Conservation (phyloP, 2,797 vertebrate species). For the Hoplostethus mediterraneus region DNA sequence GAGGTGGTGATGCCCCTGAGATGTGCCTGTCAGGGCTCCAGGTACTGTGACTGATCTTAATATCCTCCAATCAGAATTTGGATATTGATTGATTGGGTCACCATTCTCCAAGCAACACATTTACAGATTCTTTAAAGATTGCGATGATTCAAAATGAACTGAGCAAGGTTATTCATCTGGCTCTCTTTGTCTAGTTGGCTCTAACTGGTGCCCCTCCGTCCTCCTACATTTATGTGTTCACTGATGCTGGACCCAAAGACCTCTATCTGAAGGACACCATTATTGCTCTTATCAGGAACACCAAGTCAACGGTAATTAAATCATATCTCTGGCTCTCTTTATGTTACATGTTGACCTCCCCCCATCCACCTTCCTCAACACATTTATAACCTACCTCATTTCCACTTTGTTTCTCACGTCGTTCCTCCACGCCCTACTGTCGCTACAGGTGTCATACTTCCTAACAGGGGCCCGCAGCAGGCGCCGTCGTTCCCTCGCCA, state of each 20-base stretch:
- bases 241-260: slow-evolving; percentile 82
- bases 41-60: slow-evolving; percentile 58
- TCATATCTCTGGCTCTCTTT: background rate
- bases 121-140: background rate
- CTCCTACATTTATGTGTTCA: slow-evolving; percentile 84
- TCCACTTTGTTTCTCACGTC: no score
- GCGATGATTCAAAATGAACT: background rate
- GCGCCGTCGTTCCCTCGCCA: slow-evolving; percentile 49
- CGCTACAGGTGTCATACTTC: slow-evolving; percentile 77
- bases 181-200: slow-evolving; percentile 73
- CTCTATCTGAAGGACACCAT: slow-evolving; percentile 75
- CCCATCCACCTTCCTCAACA: background rate
- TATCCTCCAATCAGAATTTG: background rate
- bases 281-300: slow-evolving; percentile 76
- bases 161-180: background rate
- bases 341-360: background rate
- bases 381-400: background rate
- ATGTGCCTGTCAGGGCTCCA: slow-evolving; percentile 84
- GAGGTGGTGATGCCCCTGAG: slow-evolving; percentile 76
- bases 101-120: no score
- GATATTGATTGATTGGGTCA: background rate
- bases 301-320: slow-evolving; percentile 78
- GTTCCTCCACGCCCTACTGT: background rate
- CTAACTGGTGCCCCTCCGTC: slow-evolving; percentile 79
- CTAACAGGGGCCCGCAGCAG: background rate